Conservation (phyloP, 2,113 vertebrate species). For the Drymodes brunneopygia region DNA sequence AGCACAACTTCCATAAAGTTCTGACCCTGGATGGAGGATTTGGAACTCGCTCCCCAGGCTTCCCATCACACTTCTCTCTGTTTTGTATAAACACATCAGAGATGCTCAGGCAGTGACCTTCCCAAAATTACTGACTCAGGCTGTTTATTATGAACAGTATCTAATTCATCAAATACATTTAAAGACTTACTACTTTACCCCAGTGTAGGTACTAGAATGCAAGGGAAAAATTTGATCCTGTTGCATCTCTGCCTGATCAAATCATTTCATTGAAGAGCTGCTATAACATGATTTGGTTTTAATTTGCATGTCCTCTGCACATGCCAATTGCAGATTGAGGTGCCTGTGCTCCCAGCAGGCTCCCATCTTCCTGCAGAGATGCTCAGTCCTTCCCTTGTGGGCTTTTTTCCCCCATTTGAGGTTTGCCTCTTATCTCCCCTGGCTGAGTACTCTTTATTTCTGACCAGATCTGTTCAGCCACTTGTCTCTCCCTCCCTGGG, state of each 20-base stretch:
- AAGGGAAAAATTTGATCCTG: background rate
- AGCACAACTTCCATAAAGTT: background rate
- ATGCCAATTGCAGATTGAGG: background rate
- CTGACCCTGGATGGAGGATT: background rate
- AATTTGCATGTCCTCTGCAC: background rate
- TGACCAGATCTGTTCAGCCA: background rate
- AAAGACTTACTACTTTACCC: background rate
- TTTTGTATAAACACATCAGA: background rate
- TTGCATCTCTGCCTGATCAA: background rate
- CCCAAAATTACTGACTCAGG: background rate
- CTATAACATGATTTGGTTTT: rapidly evolving
- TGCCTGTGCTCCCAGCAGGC: background rate
- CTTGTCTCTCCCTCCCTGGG: background rate
- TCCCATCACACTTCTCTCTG: background rate
- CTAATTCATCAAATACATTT: background rate
- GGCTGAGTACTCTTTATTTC: background rate
- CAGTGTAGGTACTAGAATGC: background rate
- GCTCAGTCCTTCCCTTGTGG: background rate
- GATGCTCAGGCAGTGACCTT: background rate
- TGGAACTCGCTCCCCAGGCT: background rate
- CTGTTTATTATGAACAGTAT: background rate
- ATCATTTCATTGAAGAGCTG: background rate
- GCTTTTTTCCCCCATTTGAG: background rate
- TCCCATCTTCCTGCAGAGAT: background rate
- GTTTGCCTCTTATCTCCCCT: background rate